Percentiles rank a stretch among this genome's conserved stretches.
Conservation (phyloP, 2,113 vertebrate species). For the Hippocampus zosterae region DNA sequence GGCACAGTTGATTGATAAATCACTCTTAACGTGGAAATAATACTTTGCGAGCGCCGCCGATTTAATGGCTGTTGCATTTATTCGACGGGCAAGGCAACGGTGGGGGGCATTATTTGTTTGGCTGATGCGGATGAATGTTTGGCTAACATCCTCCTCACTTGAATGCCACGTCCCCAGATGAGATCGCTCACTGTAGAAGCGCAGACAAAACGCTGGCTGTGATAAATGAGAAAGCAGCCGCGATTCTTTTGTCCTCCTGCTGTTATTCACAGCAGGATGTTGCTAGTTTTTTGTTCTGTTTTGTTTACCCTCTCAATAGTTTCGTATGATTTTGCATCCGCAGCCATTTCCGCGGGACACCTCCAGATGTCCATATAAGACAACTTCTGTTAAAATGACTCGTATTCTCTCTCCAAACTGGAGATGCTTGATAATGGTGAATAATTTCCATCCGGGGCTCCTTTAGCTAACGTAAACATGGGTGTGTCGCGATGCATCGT, state of each 20-base stretch:
- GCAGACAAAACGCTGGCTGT: slow-evolving; percentile 16
- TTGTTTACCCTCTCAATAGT: background rate
- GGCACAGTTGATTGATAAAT: slow-evolving; percentile 19
- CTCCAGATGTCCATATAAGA: too few species aligned
- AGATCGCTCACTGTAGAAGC: slow-evolving; percentile 19
- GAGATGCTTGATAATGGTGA: background rate
- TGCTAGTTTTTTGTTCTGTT: background rate
- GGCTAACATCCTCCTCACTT: slow-evolving; percentile 36
- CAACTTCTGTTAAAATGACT: too few species aligned
- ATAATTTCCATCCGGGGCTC: background rate
- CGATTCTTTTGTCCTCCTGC: slow-evolving; percentile 32
- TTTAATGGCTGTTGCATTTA: slow-evolving; percentile 45
- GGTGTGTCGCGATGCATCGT: background rate
- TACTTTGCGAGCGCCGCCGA: slow-evolving; percentile 44
- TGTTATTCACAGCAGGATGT: slow-evolving; percentile 14
- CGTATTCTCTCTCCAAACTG: too few species aligned
- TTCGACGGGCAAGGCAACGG: slow-evolving; percentile 37
- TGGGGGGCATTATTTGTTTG: slow-evolving; percentile 33
- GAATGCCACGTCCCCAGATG: slow-evolving; percentile 32
- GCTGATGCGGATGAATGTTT: slow-evolving; percentile 33
- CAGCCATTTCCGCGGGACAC: too few species aligned
- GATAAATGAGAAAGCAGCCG: slow-evolving; percentile 32
- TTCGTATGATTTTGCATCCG: background rate
- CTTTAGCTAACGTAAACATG: background rate
- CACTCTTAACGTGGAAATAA: slow-evolving; percentile 37